Conservation (phyloP, 2,797 vertebrate species). For the Channallabes apus region DNA sequence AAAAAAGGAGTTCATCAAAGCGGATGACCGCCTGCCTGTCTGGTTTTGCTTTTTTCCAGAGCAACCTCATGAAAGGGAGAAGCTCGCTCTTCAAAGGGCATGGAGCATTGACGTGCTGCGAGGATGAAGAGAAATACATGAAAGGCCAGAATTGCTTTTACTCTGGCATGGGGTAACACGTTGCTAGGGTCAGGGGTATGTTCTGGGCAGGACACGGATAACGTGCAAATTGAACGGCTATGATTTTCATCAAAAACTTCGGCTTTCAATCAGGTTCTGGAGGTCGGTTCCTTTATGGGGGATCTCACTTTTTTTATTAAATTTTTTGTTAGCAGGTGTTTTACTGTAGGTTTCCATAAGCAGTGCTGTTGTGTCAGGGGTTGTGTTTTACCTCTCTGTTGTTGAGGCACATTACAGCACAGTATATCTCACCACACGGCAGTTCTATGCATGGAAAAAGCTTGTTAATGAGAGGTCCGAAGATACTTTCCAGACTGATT, state of each 20-base stretch:
- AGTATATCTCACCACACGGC: not conserved
- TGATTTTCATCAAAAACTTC: slow-evolving; percentile 5
- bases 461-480: not conserved
- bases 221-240: slow-evolving; percentile 56
- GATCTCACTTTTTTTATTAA: slow-evolving; percentile 50
- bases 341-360: not conserved
- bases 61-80: slow-evolving; percentile 52
- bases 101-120: slow-evolving; percentile 9
- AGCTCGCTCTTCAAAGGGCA: slow-evolving; percentile 55
- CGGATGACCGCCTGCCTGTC: slow-evolving; percentile 41
- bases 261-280: not conserved
- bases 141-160: slow-evolving; percentile 47
- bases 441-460: not conserved
- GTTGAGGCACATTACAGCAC: no score
- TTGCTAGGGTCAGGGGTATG: not conserved
- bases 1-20: slow-evolving; percentile 46
- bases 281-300: slow-evolving; percentile 33
- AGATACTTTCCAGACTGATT: not conserved
- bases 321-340: not conserved
- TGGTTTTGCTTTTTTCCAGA: not conserved
- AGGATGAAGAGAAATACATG: slow-evolving; percentile 56
- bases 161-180: not conserved
- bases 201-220: slow-evolving; percentile 2
- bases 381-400: not conserved
- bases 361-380: not conserved